Evolutionary conservation across 2,113 vertebrate genomes (phyloP).

Genomic region (cat (Felis catus)): F.catus_Fca126_mat1.0 CM031413.1:95431001-95431500

Average conservation of each 20-base stretch:
- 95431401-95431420: background rate
- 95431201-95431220: background rate
- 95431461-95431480: background rate
- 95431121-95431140: background rate
- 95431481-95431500: constrained; percentile 1
- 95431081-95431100: constrained; percentile 7
- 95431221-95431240: background rate
- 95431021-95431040: background rate
- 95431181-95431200: background rate
- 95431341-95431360: background rate
- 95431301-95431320: background rate
- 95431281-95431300: background rate
- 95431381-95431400: background rate
- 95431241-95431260: background rate
- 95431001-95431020: background rate
- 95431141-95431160: constrained; percentile 8
- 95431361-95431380: background rate
- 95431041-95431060: background rate
- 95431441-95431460: background rate
- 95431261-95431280: constrained; percentile 27
- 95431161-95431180: background rate
- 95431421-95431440: constrained; percentile 18
- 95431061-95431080: background rate
- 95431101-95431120: background rate
- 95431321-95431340: background rate